Evolutionary conservation across 2,797 vertebrate genomes (phyloP), one percentile per base, ranked within the genome.

Genomic region (Vespertilio murinus): DNA sequence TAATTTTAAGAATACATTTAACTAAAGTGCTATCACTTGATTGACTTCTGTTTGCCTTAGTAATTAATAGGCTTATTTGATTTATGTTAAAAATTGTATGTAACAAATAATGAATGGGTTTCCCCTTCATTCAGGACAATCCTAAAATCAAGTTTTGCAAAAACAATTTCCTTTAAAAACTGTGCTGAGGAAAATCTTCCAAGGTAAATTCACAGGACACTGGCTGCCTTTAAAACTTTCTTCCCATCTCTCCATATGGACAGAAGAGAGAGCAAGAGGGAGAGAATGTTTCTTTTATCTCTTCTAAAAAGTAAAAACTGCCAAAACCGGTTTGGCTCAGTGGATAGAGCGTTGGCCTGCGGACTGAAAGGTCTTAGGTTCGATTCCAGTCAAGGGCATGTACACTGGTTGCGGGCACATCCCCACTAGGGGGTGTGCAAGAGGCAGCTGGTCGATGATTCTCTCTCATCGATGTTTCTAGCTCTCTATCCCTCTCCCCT

Each of bases 251-350:
- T 64, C 28, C 18, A 64, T 9, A 38, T 59, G 20, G n/a, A 59
- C 40, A 69, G 67, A 30, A 67, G 23, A 61, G 22, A 54, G 18
- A 47, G 25, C 8, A 30, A 65, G 22, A 65, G 30, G 2, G 25
- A 70, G 23, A 84, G 38, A 25, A 45, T 8, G 3, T 16, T 45
- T 74, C 33, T 47, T 75, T 47, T 40, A 16, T 12, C 5, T 86
- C 54, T 79, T 87, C 90, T 81, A 77, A 73, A 73, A 92, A 64
- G 73, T 83, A 65, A 61, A 94, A 92, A 81, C 6, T 87, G n/a
- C n/a, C n/a, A n/a, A n/a, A n/a, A n/a, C n/a, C n/a, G n/a, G n/a
- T n/a, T n/a, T n/a, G n/a, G n/a, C n/a, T n/a, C n/a, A n/a, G n/a
- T n/a, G n/a, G n/a, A n/a, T n/a, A n/a, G n/a, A n/a, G n/a, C n/a